Evolutionary conservation across 2,797 vertebrate species (phyloP), one percentile per base, ranked within the genome.

Genomic region (Avahi laniger): DNA sequence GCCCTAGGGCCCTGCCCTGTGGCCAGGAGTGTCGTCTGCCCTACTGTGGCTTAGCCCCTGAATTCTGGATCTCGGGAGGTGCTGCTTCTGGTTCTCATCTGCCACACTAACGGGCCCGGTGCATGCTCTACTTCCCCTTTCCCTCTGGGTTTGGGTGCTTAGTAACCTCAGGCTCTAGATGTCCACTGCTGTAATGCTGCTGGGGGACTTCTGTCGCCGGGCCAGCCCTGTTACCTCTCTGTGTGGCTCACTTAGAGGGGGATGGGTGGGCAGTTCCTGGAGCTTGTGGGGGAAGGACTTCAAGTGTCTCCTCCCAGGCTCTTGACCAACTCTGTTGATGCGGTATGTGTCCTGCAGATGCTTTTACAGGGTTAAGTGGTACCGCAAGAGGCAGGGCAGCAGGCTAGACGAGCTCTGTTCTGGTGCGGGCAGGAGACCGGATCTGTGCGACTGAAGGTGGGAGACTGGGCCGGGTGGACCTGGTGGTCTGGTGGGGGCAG

Each of bases 341-440:
- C 10, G 20, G 81, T 91, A 30, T 94, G 94, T 97, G 96, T 97
- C 95, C 97, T 75, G 78, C 97, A 96, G 97, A 97, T 97, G 92
- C 97, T 91, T 96, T 96, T 92, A 22, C 95, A 95, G 96, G 89
- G 84, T 90, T 97, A 97, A 95, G 73, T 90, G 96, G 93, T 59
- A 28, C 95, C 87, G 38, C 91, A 46, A 80, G 93, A 95, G 93
- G 88, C 95, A 97, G 97, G 97, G 97, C 94, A 79, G 93, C 89
- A 10, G 94, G 96, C 96, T 96, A 70, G 92, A 86, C 81, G 92
- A 96, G 89, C 92, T 95, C 96, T 94, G 96, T 87, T 93, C 96
- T 96, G 96, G 89, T 96, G 97, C 93, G 54, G 97, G 97, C 96
- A 96, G 97, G 95, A 97, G 97, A 85, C 97, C n/a, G 88, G 97